These are phyloP conservation scores for Cheilosia vernalis DNA, from an alignment of 2,888 invertebrate species.

Conservation along the genomic window DNA sequence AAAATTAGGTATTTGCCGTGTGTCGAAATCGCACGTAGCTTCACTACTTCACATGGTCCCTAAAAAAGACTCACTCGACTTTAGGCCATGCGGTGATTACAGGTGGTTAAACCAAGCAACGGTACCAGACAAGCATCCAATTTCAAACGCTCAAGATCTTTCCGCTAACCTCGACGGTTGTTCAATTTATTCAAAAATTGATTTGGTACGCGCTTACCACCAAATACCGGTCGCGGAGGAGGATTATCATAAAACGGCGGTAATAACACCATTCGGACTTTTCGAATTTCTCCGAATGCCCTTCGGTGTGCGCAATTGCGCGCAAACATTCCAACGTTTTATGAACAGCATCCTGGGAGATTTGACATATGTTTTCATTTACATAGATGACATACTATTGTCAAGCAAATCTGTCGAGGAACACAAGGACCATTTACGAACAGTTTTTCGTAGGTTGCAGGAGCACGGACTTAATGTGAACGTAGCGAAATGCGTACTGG, in stretches of 20 bases:
- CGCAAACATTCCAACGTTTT: slow-evolving; percentile 79
- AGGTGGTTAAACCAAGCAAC: slow-evolving; percentile 24
- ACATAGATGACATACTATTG: slow-evolving; percentile 74
- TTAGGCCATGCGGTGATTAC: slow-evolving; percentile 21
- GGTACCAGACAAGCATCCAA: slow-evolving; percentile 32
- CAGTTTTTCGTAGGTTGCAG: slow-evolving; percentile 28
- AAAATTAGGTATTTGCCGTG: no score
- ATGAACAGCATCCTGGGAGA: slow-evolving; percentile 75
- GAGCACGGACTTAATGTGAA: slow-evolving; percentile 18
- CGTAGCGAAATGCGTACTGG: not conserved
- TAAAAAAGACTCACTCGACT: slow-evolving; percentile 43
- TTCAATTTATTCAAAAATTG: slow-evolving; percentile 74
- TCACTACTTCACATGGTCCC: no score
- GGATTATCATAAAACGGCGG: slow-evolving; percentile 77
- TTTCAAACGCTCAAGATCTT: slow-evolving; percentile 37
- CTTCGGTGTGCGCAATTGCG: slow-evolving; percentile 72
- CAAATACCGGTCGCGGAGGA: slow-evolving; percentile 79
- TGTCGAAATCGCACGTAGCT: no score
- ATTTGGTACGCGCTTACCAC: slow-evolving; percentile 77
- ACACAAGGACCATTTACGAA: slow-evolving; percentile 13
- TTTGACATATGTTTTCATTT: slow-evolving; percentile 24
- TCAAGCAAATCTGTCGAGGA: slow-evolving; percentile 8
- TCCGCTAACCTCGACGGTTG: slow-evolving; percentile 33
- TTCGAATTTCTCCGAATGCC: not conserved
- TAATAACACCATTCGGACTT: not conserved